Evolutionary conservation across 2,797 vertebrate species (phyloP).

Genomic region (Tangara arthus): DNA sequence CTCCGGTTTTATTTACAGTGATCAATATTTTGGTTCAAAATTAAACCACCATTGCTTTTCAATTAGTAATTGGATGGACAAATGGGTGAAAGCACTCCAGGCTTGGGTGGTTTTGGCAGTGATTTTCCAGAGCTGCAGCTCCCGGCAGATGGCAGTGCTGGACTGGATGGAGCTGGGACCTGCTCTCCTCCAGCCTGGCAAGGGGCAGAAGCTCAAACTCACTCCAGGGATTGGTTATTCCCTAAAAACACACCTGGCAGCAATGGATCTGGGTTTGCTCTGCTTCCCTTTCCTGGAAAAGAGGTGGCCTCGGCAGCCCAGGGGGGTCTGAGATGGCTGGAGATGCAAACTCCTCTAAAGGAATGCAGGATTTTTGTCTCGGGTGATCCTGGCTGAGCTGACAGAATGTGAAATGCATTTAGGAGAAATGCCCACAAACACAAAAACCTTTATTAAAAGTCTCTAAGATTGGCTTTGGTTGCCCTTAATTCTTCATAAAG

Average conservation of each 20-base stretch:
- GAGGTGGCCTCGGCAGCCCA: background rate
- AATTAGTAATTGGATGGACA: background rate
- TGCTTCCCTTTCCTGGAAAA: background rate
- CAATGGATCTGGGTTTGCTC: background rate
- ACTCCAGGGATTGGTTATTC: fast-evolving
- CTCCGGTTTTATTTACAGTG: fast-evolving
- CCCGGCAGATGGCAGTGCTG: slow-evolving; percentile 51
- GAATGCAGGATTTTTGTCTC: background rate
- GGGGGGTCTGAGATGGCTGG: background rate
- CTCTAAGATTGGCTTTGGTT: background rate
- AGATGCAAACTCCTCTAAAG: fast-evolving
- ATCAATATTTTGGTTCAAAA: background rate
- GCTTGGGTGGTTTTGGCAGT: fast-evolving
- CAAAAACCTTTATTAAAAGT: background rate
- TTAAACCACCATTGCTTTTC: fast-evolving
- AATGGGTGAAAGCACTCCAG: no score
- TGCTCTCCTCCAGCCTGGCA: background rate
- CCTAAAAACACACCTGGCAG: no score
- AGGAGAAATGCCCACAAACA: background rate
- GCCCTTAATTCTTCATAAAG: background rate
- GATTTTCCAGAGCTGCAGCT: background rate
- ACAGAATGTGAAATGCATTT: background rate
- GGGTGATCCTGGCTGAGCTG: background rate
- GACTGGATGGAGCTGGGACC: background rate
- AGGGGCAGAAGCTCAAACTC: background rate